phyloP scores from a whole-genome alignment of 2,797 vertebrate species.

The Arremon aurantiirostris region DNA sequence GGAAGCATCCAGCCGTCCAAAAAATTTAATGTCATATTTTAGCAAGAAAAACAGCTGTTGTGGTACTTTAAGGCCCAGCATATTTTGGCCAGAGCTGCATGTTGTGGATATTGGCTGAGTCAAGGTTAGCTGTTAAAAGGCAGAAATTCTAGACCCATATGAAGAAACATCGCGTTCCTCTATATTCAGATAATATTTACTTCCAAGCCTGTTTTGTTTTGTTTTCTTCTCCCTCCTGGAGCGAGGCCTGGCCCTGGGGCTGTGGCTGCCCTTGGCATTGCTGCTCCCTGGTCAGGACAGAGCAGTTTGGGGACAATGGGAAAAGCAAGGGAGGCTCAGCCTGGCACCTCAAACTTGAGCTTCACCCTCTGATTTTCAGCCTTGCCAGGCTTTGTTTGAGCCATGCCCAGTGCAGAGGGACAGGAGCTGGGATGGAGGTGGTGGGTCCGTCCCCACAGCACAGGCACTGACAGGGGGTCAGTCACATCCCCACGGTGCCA shows the following conservation, averaged over 20 bases:
- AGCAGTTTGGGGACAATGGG: accelerated
- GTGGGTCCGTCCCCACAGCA: not conserved
- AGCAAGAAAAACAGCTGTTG: slow-evolving; percentile 62
- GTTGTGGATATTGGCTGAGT: slow-evolving; percentile 61
- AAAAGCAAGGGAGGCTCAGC: not conserved
- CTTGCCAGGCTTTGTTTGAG: not conserved
- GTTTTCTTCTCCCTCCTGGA: slow-evolving; percentile 45
- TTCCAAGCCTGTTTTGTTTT: slow-evolving; percentile 46
- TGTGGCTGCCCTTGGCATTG: not conserved
- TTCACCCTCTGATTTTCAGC: not conserved
- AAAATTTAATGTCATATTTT: slow-evolving; percentile 51
- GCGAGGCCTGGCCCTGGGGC: not conserved
- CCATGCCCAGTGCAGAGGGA: not conserved
- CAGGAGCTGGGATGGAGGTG: not conserved
- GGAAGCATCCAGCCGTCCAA: slow-evolving; percentile 51
- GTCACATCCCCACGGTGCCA: accelerated
- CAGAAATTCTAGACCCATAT: slow-evolving; percentile 40
- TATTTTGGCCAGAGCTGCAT: slow-evolving; percentile 39
- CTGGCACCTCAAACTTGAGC: not conserved
- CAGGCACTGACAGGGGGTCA: accelerated
- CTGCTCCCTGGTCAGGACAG: not conserved
- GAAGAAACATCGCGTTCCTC: slow-evolving; percentile 63
- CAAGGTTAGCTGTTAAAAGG: slow-evolving; percentile 55
- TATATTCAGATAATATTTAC: slow-evolving; percentile 65
- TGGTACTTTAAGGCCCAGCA: slow-evolving; percentile 42